These are phyloP conservation scores for Plecturocebus donacophilus DNA, from an alignment of 2,113 vertebrate genomes.

Conservation along the genomic window DNA sequence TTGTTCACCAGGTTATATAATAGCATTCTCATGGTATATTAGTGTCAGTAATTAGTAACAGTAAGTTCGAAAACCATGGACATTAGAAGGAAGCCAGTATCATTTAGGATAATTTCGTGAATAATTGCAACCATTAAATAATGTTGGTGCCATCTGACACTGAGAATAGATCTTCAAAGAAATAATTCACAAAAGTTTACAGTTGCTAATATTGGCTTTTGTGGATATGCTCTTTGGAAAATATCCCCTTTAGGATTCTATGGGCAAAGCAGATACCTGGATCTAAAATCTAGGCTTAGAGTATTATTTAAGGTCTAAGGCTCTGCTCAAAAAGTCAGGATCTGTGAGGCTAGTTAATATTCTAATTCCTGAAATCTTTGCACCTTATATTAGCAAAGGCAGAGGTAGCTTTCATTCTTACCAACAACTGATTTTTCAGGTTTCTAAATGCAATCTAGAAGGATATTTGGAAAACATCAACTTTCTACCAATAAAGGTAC, in stretches of 20 bases:
- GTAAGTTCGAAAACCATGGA: slow-evolving; percentile 74
- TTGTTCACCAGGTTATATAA: slow-evolving; percentile 66
- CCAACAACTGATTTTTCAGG: neutral
- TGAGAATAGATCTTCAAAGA: neutral
- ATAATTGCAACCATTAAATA: slow-evolving; percentile 20
- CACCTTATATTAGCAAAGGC: neutral
- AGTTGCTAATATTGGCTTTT: slow-evolving; percentile 1
- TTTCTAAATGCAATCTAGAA: neutral
- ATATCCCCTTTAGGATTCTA: neutral
- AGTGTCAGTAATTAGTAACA: slow-evolving; percentile 76
- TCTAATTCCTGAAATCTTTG: neutral
- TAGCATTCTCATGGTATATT: slow-evolving; percentile 79
- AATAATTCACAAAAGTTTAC: neutral
- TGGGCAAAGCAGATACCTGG: neutral
- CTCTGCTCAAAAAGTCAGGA: neutral
- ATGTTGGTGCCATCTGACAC: neutral
- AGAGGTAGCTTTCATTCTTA: neutral
- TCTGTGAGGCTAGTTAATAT: neutral
- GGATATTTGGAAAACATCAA: neutral
- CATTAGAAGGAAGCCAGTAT: slow-evolving; percentile 63
- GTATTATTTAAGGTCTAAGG: neutral
- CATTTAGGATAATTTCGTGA: slow-evolving; percentile 53
- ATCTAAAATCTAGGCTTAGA: neutral
- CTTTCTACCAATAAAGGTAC: neutral
- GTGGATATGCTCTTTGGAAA: neutral